These are phyloP conservation scores for Cataglyphis rosenhaueri DNA, from an alignment of 2,888 invertebrate genomes.

Conservation along the genomic window DNA sequence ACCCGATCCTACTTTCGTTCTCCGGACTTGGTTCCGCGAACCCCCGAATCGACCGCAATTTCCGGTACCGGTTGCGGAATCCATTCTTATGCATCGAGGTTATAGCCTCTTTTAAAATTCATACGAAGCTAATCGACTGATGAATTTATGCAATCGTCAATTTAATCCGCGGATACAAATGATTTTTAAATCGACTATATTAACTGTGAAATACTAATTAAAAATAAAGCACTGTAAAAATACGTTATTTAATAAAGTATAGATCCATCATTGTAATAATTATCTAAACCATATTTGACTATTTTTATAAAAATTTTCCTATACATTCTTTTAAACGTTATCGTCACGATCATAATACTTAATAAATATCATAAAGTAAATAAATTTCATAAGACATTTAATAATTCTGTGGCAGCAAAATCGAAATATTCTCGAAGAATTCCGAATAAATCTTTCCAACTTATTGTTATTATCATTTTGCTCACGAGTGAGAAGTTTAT, in stretches of 20 bases:
- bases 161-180: slow-evolving; percentile 62
- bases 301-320: neutral
- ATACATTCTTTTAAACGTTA: neutral
- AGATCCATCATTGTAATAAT: neutral
- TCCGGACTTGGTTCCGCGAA: slow-evolving; percentile 48
- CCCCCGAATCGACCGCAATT: slow-evolving; percentile 47
- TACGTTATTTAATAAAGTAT: slow-evolving; percentile 3
- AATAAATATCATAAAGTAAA: neutral
- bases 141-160: slow-evolving; percentile 71
- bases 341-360: neutral
- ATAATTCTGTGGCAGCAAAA: neutral
- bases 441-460: neutral
- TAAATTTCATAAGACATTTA: neutral
- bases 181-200: slow-evolving; percentile 65
- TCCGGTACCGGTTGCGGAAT: slow-evolving; percentile 50
- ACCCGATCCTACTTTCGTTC: slow-evolving; percentile 42
- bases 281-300: neutral
- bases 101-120: slow-evolving; percentile 49
- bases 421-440: slow-evolving; percentile 21
- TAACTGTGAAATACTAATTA: slow-evolving; percentile 55
- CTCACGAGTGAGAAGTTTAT: slow-evolving; percentile 39
- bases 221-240: slow-evolving; percentile 24
- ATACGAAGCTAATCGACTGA: slow-evolving; percentile 61
- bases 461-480: slow-evolving; percentile 25
- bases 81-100: slow-evolving; percentile 34